Percentiles rank a stretch among this genome's conserved stretches.
phyloP scores from a whole-genome alignment of 2,797 vertebrate genomes.

The Anolis apletophallus region DNA sequence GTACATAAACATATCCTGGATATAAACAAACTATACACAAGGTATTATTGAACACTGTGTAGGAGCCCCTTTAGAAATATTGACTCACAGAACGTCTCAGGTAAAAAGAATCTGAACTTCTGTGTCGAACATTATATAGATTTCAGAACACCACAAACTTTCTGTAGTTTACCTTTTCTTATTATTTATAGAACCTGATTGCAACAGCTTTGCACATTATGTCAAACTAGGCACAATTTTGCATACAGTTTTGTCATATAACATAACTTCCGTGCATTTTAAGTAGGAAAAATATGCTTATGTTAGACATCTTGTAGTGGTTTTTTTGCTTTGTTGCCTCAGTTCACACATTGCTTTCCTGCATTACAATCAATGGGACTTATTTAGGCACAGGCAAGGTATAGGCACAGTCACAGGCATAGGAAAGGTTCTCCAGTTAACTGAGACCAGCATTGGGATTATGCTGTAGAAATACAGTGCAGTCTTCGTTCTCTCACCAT shows the following conservation, averaged over 20 bases:
- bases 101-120: too few species aligned
- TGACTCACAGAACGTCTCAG: too few species aligned
- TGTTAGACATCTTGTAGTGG: background rate
- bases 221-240: background rate
- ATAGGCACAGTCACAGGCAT: background rate
- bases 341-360: background rate
- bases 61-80: too few species aligned
- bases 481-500: background rate
- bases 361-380: background rate
- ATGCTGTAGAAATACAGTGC: background rate
- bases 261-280: background rate
- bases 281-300: background rate
- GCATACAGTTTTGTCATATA: background rate
- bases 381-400: background rate
- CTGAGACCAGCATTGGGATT: background rate
- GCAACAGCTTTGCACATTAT: background rate
- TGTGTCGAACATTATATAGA: too few species aligned
- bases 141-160: background rate
- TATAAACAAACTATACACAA: too few species aligned
- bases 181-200: constrained; percentile 9
- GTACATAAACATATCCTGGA: too few species aligned
- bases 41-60: too few species aligned
- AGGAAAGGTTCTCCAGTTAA: background rate
- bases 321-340: background rate
- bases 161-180: background rate